phyloP scores from a whole-genome alignment of 2,888 invertebrate genomes.

The Leptinotarsa haldemani region DNA sequence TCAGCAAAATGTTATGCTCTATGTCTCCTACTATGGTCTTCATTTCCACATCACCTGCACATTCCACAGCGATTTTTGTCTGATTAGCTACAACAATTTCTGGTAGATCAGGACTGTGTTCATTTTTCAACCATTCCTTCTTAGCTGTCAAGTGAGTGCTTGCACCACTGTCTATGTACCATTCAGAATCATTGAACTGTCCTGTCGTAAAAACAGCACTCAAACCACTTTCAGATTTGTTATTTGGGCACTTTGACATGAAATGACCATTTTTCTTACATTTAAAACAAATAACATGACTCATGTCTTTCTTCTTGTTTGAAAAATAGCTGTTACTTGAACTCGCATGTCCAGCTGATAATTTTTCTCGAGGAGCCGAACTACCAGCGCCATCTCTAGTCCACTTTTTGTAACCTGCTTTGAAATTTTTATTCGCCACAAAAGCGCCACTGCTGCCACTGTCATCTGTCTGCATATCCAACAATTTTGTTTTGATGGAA shows the following conservation, averaged over 20 bases:
- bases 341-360: slow-evolving; percentile 45
- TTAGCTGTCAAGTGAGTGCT: slow-evolving; percentile 46
- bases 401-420: slow-evolving; percentile 7
- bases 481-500: too few species aligned
- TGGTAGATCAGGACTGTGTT: slow-evolving; percentile 18
- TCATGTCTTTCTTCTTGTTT: slow-evolving; percentile 20
- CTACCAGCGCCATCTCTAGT: slow-evolving; percentile 26
- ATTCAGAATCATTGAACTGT: slow-evolving; percentile 45
- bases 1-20: slow-evolving; percentile 32
- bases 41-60: slow-evolving; percentile 30
- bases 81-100: slow-evolving; percentile 41
- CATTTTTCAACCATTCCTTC: slow-evolving; percentile 33
- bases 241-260: slow-evolving; percentile 21
- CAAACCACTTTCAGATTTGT: slow-evolving; percentile 33
- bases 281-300: slow-evolving; percentile 37
- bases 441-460: too few species aligned
- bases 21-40: slow-evolving; percentile 25
- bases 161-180: slow-evolving; percentile 53
- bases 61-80: slow-evolving; percentile 30
- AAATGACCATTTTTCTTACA: slow-evolving; percentile 46
- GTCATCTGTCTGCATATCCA: too few species aligned
- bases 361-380: background rate
- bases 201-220: slow-evolving; percentile 34
- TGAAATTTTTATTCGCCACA: slow-evolving; percentile 7
- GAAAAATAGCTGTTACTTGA: slow-evolving; percentile 45